Evolutionary conservation across 2,888 invertebrate genomes (phyloP).

Genomic region (Pharmacophagus antenor): DNA sequence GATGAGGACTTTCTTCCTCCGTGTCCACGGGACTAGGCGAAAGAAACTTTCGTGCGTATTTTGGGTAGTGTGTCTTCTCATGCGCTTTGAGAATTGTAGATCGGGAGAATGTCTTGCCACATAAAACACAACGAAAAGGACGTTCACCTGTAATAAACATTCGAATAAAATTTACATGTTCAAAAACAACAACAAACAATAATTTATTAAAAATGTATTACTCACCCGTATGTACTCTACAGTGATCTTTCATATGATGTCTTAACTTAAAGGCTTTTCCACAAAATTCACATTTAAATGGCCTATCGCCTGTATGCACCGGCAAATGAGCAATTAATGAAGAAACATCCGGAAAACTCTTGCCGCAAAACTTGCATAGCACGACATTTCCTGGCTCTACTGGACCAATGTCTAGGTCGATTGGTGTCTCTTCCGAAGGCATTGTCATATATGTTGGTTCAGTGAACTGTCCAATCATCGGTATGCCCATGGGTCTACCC

Average conservation of each 20-base stretch:
- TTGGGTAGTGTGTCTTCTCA: conserved; percentile 95
- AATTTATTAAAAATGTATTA: no score
- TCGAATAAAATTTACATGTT: background rate
- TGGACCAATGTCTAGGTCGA: conserved; percentile 79
- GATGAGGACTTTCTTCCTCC: conserved; percentile 90
- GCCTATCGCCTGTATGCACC: conserved; percentile 93
- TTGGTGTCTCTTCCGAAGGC: conserved; percentile 82
- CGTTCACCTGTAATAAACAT: conserved; percentile 85
- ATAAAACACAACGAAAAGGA: conserved; percentile 92
- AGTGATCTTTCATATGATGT: conserved; percentile 97
- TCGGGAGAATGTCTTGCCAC: conserved; percentile 94
- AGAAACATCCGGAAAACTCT: conserved; percentile 94
- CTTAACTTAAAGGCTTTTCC: conserved; percentile 95
- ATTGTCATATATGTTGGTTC: conserved; percentile 71
- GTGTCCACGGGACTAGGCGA: conserved; percentile 93
- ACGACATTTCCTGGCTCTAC: conserved; percentile 88
- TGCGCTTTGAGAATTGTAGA: conserved; percentile 95
- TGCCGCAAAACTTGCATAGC: conserved; percentile 95
- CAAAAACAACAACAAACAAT: no score
- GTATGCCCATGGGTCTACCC: conserved; percentile 63
- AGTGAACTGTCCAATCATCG: conserved; percentile 72
- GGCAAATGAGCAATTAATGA: conserved; percentile 93
- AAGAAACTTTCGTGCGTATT: conserved; percentile 93
- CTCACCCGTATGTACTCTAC: conserved; percentile 93
- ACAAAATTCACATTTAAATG: conserved; percentile 96